Evolutionary conservation across 2,888 invertebrate genomes (phyloP), one percentile per base, ranked within the genome.

Genomic region (Caenorhabditis macrosperma): DNA sequence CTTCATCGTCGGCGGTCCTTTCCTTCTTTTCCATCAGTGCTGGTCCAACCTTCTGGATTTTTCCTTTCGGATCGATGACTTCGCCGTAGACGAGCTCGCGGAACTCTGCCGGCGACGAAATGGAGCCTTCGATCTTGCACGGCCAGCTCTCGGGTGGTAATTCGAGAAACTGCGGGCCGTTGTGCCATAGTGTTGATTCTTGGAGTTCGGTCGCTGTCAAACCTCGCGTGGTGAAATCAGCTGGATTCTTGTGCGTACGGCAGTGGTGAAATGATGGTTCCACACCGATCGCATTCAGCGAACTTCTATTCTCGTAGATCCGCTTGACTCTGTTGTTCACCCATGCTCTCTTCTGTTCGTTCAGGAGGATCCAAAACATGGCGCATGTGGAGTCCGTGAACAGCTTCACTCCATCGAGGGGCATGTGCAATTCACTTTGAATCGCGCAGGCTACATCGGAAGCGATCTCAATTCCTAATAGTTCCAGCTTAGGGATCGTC

Each of bases 181-280:
- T 5, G 63, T 67, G 72, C 79, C 83, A 83, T 0, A 79, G 22
- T 17, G 6, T 10, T 17, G 22, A 35, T 10, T 38, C 30, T 26
- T 35, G 22, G 24, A 85, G 35, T 15, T 76, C 67, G 1, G 15
- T 33, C 17, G 76, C 50, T n/a, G 26, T 46, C 26, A 78, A 9
- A 2, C 85, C 85, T n/a, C 80, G 35, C 1, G 89, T 86, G 0
- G 85, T 85, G 46, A 84, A 74, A 54, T 90, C 88, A 6, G 89
- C 89, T 3, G 89, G 88, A 77, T 90, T 90, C 17, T 80, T 50
- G 1, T 76, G 52, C 0, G 83, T 77, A 0, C 61, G 72, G 5
- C 88, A 79, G 67, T 89, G 84, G 20, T 55, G 52, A n/a, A 72
- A 38, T 1, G 54, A 54, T 6, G 46, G 30, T 3, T 22, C 12